phyloP scores from a whole-genome alignment of 2,888 invertebrate species.

The Caenorhabditis doughertyi region DNA sequence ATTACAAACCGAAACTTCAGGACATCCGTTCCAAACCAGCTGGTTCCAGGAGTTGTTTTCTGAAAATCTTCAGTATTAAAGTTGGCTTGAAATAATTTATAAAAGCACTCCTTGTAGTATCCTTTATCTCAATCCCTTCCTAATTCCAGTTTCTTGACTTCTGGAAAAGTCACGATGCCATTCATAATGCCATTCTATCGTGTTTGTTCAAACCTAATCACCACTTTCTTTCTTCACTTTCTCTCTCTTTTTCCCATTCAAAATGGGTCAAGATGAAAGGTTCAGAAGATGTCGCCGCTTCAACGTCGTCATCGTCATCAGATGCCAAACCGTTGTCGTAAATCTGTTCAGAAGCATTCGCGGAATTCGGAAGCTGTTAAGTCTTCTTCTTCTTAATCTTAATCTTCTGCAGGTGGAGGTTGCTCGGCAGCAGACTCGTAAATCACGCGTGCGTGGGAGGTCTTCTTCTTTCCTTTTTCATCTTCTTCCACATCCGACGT shows the following conservation, averaged over 20 bases:
- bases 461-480: too few species aligned
- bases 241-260: constrained; percentile 3
- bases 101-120: too few species aligned
- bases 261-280: constrained; percentile 60
- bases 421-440: constrained; percentile 50
- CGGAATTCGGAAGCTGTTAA: constrained; percentile 53
- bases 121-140: too few species aligned
- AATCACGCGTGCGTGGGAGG: constrained; percentile 63
- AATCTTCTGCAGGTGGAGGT: constrained; percentile 16
- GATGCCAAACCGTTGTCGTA: constrained; percentile 15
- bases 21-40: too few species aligned
- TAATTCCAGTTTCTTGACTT: not conserved
- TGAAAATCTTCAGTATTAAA: too few species aligned
- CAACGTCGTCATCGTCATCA: not conserved
- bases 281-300: constrained; percentile 45
- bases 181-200: not conserved
- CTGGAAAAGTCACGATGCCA: not conserved
- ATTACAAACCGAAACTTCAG: too few species aligned
- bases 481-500: constrained; percentile 7
- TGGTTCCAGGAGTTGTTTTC: too few species aligned
- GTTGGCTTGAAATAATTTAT: too few species aligned
- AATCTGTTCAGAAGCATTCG: constrained; percentile 49
- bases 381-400: too few species aligned
- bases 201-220: constrained; percentile 32
- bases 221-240: constrained; percentile 32